phyloP scores from a whole-genome alignment of 2,888 invertebrate species.

The Tachina fera region DNA sequence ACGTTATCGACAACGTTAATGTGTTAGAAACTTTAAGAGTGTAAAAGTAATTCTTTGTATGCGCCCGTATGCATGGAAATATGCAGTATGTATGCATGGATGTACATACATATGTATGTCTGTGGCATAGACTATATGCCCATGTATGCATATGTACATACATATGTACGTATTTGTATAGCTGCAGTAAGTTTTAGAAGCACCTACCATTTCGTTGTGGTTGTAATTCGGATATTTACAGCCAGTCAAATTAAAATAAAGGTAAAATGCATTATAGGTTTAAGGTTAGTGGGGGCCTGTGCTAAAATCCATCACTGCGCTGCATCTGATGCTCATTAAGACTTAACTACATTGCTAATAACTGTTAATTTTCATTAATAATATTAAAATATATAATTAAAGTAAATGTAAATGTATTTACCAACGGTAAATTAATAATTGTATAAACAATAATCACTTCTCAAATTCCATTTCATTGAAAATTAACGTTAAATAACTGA shows the following conservation, averaged over 20 bases:
- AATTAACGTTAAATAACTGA: no score
- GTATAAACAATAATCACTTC: no score
- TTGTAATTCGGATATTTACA: slow-evolving; percentile 21
- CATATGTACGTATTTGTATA: not conserved
- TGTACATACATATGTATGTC: not conserved
- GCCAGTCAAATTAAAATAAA: not conserved
- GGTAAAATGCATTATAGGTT: not conserved
- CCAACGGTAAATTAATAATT: no score
- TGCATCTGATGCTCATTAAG: no score
- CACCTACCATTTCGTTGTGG: slow-evolving; percentile 26
- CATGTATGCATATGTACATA: slow-evolving; percentile 1
- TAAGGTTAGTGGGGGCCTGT: no score
- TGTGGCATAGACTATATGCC: not conserved
- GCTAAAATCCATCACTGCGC: no score
- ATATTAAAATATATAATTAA: no score
- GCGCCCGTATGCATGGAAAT: not conserved
- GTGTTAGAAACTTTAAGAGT: slow-evolving; percentile 41
- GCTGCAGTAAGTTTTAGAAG: slow-evolving; percentile 32
- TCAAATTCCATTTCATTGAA: no score
- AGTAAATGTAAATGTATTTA: no score
- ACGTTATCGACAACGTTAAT: slow-evolving; percentile 36
- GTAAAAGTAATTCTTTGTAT: slow-evolving; percentile 35
- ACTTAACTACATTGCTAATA: no score
- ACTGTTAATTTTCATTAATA: no score
- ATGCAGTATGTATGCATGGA: not conserved